These are phyloP conservation scores for Nothocercus julius DNA, from an alignment of 2,113 vertebrate species.

Conservation along the genomic window DNA sequence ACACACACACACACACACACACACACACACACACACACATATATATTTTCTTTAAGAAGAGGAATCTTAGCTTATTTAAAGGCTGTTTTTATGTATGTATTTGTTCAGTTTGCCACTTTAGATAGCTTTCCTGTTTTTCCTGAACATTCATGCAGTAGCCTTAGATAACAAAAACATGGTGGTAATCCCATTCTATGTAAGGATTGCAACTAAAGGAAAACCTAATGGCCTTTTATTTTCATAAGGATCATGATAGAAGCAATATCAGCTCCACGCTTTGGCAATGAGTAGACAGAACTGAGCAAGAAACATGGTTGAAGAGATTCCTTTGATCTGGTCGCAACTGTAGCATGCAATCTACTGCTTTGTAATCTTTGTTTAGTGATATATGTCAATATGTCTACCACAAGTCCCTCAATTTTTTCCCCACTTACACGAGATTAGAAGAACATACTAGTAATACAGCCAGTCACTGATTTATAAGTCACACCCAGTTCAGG, in stretches of 20 bases:
- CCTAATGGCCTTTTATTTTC: background rate
- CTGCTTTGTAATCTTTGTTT: background rate
- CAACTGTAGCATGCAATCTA: conserved; percentile 18
- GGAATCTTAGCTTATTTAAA: background rate
- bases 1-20: too few species aligned
- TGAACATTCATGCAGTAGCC: background rate
- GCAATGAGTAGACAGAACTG: background rate
- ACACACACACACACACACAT: too few species aligned
- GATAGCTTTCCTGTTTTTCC: background rate
- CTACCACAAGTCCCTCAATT: background rate
- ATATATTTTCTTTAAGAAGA: background rate
- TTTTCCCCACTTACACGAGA: background rate
- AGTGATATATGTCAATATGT: background rate
- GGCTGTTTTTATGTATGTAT: background rate
- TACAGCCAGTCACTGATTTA: conserved; percentile 44
- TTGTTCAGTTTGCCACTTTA: background rate
- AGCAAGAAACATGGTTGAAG: background rate
- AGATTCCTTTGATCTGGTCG: background rate
- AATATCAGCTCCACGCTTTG: background rate
- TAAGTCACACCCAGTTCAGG: background rate
- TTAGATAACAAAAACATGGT: rapidly evolving
- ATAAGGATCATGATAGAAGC: background rate
- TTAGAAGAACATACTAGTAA: conserved; percentile 12
- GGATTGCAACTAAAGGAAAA: background rate
- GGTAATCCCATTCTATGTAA: background rate